Conservation (phyloP, 1,140 invertebrate species). For the Pentalonia nigronervosa region DNA sequence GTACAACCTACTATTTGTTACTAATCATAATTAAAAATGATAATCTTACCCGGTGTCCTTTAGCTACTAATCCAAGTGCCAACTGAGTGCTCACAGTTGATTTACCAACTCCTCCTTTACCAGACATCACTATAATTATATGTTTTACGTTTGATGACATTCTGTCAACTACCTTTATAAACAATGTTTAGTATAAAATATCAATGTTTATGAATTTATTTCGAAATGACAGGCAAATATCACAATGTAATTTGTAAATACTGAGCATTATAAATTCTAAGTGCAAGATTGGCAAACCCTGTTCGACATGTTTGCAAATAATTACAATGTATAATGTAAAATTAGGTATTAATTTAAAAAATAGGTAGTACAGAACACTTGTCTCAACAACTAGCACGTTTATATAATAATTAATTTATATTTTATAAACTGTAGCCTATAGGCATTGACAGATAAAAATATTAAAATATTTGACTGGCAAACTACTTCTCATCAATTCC, state of each 20-base stretch:
- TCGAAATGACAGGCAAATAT: neutral
- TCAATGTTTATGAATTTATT: neutral
- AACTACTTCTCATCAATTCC: neutral
- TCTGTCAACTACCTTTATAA: neutral
- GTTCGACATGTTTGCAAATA: neutral
- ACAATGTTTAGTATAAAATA: neutral
- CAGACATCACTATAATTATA: conserved; percentile 86
- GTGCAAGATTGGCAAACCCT: neutral
- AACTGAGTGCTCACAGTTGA: conserved; percentile 91
- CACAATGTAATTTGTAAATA: neutral
- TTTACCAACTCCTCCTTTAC: conserved; percentile 98
- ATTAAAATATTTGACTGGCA: neutral
- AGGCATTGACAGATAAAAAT: no score
- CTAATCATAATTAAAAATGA: neutral
- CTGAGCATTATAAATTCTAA: neutral
- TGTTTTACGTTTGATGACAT: conserved; percentile 76
- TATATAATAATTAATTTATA: no score
- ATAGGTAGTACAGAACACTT: no score
- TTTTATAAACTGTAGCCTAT: no score
- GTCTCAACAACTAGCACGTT: no score
- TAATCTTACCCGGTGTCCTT: conserved; percentile 79
- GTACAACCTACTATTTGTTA: neutral
- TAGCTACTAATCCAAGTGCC: conserved; percentile 81
- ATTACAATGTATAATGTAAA: neutral
- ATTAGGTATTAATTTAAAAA: no score